Evolutionary conservation across 2,113 vertebrate genomes (phyloP), one percentile per base, ranked within the genome.

Genomic region (Hucho hucho): DNA sequence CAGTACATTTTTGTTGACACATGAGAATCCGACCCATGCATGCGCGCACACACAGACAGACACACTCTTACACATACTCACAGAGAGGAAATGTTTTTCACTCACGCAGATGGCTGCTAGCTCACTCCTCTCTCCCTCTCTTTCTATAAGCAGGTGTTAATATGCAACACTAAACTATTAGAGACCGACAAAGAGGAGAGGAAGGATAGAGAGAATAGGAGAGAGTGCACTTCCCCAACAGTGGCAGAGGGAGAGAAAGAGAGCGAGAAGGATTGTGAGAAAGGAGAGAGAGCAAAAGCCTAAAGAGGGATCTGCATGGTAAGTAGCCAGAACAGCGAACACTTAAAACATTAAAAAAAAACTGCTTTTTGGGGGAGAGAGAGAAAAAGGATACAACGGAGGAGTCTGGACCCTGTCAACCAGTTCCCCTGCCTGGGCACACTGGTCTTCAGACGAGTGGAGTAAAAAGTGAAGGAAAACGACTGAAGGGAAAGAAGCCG

Each of bases 111-210:
- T 61, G n/a, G 74, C 76, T 66, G 61, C 75, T 75, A 65, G 53
- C 75, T 84, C 69, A 70, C 70, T 83, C 58, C 66, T 75, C 72
- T 72, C 80, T 74, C 68, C 61, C 26, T 64, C 74, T 69, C 64
- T 70, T 25, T 78, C 73, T 63, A 63, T 63, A 73, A 85, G 89
- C 91, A 93, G 90, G 90, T 93, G 91, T 85, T 89, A 81, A 88
- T 90, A 90, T 86, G 75, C 88, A 81, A 90, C 88, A 89, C 90
- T 90, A 91, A 5, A 89, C 81, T 89, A 87, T 91, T 88, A 83
- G 82, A 81, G 81, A 74, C 81, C 74, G 76, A 69, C 74, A 78
- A 83, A 74, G 82, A 32, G 81, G 77, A 79, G 70, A 75, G 76
- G 84, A 78, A 85, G 84, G 67, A 66, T 25, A 46, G 53, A 75